Base-by-base conservation (phyloP, 1,140 invertebrate species). In the Triops longicaudatus region DNA sequence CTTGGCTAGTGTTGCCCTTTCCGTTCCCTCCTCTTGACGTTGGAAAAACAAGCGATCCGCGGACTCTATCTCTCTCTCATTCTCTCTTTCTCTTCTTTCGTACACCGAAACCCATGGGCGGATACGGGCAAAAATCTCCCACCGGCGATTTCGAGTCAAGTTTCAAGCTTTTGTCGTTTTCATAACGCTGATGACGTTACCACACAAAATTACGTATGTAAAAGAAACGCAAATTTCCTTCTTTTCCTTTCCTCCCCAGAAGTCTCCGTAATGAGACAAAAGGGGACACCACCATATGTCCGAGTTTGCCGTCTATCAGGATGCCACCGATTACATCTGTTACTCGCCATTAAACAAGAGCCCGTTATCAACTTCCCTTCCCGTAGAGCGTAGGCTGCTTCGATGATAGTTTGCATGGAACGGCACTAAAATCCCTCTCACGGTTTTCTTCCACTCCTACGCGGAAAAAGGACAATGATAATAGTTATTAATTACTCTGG, bases 1-100 rank as follows among this genome's bases (percentile, higher is more conserved):
- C 50, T 63, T 63, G 50, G 50, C 50, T 63, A 22, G 50, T 63
- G 14, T 63, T 63, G 50, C 50, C 50, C 50, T 63, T 63, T 63
- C 50, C 14, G 50, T 63, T 63, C 31, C 31, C 31, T 37, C 31
- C 31, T 63, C 50, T 63, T 22, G 22, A 63, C 50, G 50, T 22
- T 22, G 17, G 14, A 63, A 63, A 63, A 63, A 63, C 50, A 63
- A 63, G n/a, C 50, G 50, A 63, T 22, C 50, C 50, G 50, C 50
- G 50, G 50, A 63, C 50, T 63, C 50, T 63, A 9, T 37, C 50
- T 63, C n/a, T 22, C 9, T 22, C 17, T 12, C 50, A n/a, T 22
- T 63, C 22, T 22, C 17, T 63, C 17, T 22, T 14, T 10, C 50
- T 63, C 22, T 22, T 22, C 22, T 5, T 63, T 63, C n/a, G 17